Percentiles rank a stretch among this genome's conserved stretches.
Evolutionary conservation across 2,888 invertebrate species (phyloP).

Genomic region (Agelastica alni): DNA sequence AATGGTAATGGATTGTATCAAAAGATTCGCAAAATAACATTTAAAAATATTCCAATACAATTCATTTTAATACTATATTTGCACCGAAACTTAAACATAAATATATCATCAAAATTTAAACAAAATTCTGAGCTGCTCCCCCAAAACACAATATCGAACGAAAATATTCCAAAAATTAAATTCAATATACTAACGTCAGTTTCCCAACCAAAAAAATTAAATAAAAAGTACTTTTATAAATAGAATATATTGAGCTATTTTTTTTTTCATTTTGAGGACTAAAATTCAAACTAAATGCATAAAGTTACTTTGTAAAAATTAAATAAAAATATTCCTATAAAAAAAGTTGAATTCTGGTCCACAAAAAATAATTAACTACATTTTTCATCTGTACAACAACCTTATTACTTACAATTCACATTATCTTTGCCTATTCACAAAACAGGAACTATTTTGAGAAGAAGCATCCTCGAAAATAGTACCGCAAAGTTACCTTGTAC

Average conservation of each 20-base stretch:
- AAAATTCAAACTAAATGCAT: conserved; percentile 37
- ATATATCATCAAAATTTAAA: conserved; percentile 25
- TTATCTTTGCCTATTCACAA: conserved; percentile 39
- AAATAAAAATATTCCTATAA: conserved; percentile 29
- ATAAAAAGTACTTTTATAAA: conserved; percentile 35
- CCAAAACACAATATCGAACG: conserved; percentile 15
- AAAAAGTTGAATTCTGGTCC: conserved; percentile 33
- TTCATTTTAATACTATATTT: conserved; percentile 39
- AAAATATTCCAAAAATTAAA: conserved; percentile 21
- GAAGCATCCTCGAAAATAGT: conserved; percentile 18
- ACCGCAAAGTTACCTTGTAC: conserved; percentile 21
- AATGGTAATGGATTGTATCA: background rate
- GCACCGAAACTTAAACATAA: conserved; percentile 42
- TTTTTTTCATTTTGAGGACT: conserved; percentile 35
- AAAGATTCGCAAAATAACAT: conserved; percentile 1
- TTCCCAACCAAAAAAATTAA: conserved; percentile 27
- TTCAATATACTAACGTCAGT: conserved; percentile 19
- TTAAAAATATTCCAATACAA: conserved; percentile 18
- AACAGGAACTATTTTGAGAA: conserved; percentile 21
- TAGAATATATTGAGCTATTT: conserved; percentile 37
- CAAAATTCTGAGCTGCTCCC: conserved; percentile 27
- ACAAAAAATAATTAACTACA: conserved; percentile 40
- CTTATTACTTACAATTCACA: conserved; percentile 42
- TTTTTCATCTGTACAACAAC: conserved; percentile 45
- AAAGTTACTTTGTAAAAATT: conserved; percentile 34